phyloP scores from a whole-genome alignment of 2,888 invertebrate genomes.

The Aleiodes testaceus region DNA sequence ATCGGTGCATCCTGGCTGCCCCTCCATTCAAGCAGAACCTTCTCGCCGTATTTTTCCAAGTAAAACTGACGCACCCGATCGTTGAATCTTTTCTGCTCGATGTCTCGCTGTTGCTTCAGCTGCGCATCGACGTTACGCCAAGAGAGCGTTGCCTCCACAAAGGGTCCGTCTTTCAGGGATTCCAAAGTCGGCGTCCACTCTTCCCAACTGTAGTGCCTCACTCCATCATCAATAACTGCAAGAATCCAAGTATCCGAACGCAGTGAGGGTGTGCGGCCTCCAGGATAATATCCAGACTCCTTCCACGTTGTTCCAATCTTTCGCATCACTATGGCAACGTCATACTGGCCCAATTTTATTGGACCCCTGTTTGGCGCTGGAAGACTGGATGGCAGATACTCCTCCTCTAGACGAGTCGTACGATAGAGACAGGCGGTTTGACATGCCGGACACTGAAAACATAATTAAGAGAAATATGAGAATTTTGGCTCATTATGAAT shows the following conservation, averaged over 20 bases:
- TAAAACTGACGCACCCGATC: conserved; percentile 65
- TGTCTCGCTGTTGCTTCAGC: conserved; percentile 59
- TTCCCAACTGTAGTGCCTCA: conserved; percentile 64
- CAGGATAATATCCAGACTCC: conserved; percentile 63
- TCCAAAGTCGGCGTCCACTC: conserved; percentile 67
- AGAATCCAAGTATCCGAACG: conserved; percentile 66
- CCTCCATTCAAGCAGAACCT: conserved; percentile 64
- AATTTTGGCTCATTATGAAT: too few species aligned
- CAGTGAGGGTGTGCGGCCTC: conserved; percentile 57
- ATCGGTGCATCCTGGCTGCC: conserved; percentile 63
- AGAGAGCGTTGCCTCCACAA: conserved; percentile 68
- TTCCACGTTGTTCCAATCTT: conserved; percentile 62
- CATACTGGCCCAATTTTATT: conserved; percentile 62
- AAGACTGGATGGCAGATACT: conserved; percentile 66
- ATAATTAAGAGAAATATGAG: conserved; percentile 20
- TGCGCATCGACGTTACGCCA: conserved; percentile 65
- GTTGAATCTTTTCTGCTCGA: conserved; percentile 65
- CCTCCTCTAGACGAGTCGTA: conserved; percentile 62
- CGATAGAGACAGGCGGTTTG: conserved; percentile 65
- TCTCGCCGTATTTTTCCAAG: conserved; percentile 65
- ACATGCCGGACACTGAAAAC: conserved; percentile 66
- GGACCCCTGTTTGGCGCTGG: conserved; percentile 66
- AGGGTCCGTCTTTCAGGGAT: conserved; percentile 63
- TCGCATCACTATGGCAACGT: conserved; percentile 64
- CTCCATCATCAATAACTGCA: conserved; percentile 63